These are phyloP conservation scores for Poeciliopsis prolifica DNA, from an alignment of 2,113 vertebrate species.

Conservation along the genomic window DNA sequence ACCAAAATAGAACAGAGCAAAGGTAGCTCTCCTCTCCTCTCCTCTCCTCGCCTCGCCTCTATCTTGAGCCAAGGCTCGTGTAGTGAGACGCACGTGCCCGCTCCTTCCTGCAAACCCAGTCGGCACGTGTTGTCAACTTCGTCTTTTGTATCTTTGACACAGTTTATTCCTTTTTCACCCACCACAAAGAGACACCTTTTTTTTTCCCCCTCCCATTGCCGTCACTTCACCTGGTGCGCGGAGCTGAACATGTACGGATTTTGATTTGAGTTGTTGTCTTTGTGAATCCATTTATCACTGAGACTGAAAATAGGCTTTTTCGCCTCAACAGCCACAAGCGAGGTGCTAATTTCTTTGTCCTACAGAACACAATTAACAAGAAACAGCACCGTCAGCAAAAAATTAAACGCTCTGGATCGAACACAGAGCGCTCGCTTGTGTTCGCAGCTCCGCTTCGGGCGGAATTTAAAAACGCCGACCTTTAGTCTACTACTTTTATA, in stretches of 20 bases:
- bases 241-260: neutral
- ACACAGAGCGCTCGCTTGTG: neutral
- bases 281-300: neutral
- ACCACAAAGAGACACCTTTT: neutral
- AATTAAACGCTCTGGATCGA: neutral
- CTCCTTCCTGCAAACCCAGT: conserved; percentile 13
- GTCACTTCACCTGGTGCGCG: neutral
- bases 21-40: neutral
- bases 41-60: neutral
- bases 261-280: neutral
- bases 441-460: neutral
- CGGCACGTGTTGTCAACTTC: conserved; percentile 30
- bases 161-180: conserved; percentile 32
- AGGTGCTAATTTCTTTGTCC: neutral
- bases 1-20: conserved; percentile 6
- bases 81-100: neutral
- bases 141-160: conserved; percentile 6
- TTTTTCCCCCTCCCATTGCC: neutral
- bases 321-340: neutral
- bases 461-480: neutral
- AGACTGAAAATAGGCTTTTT: neutral
- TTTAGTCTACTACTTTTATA: neutral
- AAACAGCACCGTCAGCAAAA: neutral
- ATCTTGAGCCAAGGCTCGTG: neutral
- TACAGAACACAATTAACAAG: neutral